Evolutionary conservation across 2,888 invertebrate species (phyloP), one percentile per base, ranked within the genome.

Genomic region (Sinotaia quadrata): DNA sequence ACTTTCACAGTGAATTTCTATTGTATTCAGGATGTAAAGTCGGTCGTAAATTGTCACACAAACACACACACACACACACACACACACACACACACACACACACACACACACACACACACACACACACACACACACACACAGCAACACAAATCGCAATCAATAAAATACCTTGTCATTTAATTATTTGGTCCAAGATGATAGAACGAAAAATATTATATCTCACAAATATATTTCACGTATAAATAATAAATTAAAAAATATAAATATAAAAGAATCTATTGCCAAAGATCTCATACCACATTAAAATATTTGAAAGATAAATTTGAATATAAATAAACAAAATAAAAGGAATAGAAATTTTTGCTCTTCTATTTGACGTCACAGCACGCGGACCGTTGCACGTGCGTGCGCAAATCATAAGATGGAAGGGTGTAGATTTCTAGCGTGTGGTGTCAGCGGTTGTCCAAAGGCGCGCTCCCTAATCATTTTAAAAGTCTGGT

Each of bases 401-500:
- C 8, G 24, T 27, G 54, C 54, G 54, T 54, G 54, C n/a, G 31
- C 24, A 18, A 7, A 54, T 24, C 54, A 54, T 29, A 31, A 8
- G 2, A 54, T 8, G 29, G 31, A 5, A 4, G 24, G 54, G 54
- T 29, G 29, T 24, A 31, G 31, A 10, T 29, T 54, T 54, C 54
- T 29, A 7, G 54, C 29, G 47, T 31, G 31, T 29, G 54, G 54
- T 21, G 31, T 27, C 27, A 27, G 24, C 21, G n/a, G 54, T 15
- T 27, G 18, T 18, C 21, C 27, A 18, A 24, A 31, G 15, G 54
- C 24, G 54, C 54, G 54, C 18, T 54, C 54, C 18, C 54, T 54
- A 54, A 54, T 54, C 54, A 54, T 54, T 54, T 54, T 54, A 54
- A 54, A 54, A 54, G 54, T 54, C 54, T 27, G 5, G 54, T 31